Base-by-base conservation (phyloP, 2,888 invertebrate genomes). In the Plutella xylostella region DNA sequence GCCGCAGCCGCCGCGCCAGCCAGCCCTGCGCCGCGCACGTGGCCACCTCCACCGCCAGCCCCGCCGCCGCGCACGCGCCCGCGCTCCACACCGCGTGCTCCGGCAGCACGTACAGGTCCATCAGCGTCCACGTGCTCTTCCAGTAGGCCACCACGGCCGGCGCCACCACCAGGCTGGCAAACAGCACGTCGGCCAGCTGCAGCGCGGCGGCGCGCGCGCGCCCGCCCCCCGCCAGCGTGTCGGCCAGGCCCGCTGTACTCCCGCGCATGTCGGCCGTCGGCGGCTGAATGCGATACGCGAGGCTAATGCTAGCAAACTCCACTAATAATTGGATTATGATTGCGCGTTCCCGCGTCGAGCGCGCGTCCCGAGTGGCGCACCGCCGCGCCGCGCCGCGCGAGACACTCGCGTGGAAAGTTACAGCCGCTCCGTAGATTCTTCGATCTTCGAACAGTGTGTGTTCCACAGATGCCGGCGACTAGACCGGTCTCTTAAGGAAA, bases 81-180 rank as follows among this genome's bases (percentile, higher is more conserved):
- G 90, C 89, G 57, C 92, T 92, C 38, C 84, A 57, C 4, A 88
- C 73, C 4, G 74, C 70, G 47, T 87, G 71, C 1, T 84, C 76
- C 1, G 93, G 90, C 54, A 88, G 87, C 46, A 94, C 85, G 68
- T 92, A 89, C 43, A 88, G 65, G 63, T 89, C 91, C 85, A 92
- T 89, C 42, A 94, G 85, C 38, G 88, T 88, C 94, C 94, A 95
- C 39, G 92, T 91, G 52, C 93, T 92, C 51, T 94, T 87, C 95
- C 95, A 94, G 72, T 93, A 94, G 51, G 90, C 88, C 46, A 95
- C 92, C 41, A 94, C 93, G 45, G 90, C 88, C 11, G 94, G 94
- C 2, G 92, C 91, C 15, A 93, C 89, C 28, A 94, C 84, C 11
- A 87, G 63, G 53, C 90, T 87, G 43, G 93, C 90, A 67, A 94